Evolutionary conservation across 2,888 invertebrate genomes (phyloP).

Genomic region (Timandra comae): DNA sequence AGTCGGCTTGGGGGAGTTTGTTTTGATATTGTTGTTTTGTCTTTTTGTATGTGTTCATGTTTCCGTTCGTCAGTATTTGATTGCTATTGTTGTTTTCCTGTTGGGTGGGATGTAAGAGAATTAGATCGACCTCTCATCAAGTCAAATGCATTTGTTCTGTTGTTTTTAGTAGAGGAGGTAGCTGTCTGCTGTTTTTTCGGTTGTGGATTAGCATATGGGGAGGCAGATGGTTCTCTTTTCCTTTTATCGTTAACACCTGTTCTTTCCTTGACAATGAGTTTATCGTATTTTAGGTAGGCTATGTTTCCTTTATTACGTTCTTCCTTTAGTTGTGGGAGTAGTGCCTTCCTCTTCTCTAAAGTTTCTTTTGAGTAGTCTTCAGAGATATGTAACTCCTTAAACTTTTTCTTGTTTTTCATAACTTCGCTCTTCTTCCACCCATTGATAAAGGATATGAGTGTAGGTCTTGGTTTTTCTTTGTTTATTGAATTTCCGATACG

Average conservation of each 20-base stretch:
- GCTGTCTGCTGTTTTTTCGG: no score
- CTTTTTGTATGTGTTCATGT: no score
- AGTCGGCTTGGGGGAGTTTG: no score
- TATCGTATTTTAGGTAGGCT: constrained; percentile 22
- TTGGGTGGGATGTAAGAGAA: no score
- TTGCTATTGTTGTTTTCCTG: no score
- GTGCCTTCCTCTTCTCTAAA: constrained; percentile 15
- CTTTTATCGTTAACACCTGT: constrained; percentile 10
- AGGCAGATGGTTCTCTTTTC: constrained; percentile 14
- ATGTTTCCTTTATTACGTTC: constrained; percentile 12
- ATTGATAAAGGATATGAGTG: constrained; percentile 10
- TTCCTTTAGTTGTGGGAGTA: constrained; percentile 15
- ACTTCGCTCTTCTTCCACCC: no score
- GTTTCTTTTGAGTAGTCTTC: constrained; percentile 25
- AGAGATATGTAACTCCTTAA: constrained; percentile 16
- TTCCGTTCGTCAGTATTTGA: no score
- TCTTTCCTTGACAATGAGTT: constrained; percentile 19
- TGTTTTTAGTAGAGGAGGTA: no score
- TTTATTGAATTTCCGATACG: constrained; percentile 16
- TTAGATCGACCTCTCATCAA: no score
- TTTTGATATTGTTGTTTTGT: no score
- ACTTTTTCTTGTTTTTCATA: constrained; percentile 22
- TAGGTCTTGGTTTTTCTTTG: constrained; percentile 16
- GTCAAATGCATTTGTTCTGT: no score
- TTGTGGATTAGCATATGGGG: no score